A percentile compares a stretch with the other conserved stretches of the same genome.
These are phyloP conservation scores for Mormyrops boulengeri DNA, from an alignment of 2,797 vertebrate species.

Conservation along the genomic window DNA sequence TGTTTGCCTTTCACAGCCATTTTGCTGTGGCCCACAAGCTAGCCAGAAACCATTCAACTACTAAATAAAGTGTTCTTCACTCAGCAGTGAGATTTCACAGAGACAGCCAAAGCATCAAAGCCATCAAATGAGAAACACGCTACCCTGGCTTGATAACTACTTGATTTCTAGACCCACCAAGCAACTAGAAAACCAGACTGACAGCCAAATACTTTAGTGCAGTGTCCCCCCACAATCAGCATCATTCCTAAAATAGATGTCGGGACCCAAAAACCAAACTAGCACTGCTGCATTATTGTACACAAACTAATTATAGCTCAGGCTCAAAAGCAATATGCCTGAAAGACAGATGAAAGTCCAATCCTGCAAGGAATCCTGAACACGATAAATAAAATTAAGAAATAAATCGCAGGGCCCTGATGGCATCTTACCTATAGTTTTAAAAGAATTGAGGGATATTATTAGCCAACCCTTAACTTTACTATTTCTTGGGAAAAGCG, in stretches of 20 bases:
- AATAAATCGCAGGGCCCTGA: too few relatives aligned
- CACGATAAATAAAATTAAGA: too few relatives aligned
- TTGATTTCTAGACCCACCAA: background rate
- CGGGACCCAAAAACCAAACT: background rate
- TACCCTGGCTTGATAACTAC: background rate
- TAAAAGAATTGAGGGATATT: too few relatives aligned
- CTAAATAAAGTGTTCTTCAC: background rate
- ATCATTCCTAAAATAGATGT: background rate
- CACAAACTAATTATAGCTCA: background rate
- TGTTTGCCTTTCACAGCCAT: background rate
- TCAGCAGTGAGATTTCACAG: background rate
- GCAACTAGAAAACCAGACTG: background rate
- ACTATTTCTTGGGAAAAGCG: background rate
- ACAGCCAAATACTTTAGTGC: background rate
- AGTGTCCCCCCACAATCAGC: background rate
- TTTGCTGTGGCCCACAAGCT: background rate
- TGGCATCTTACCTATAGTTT: too few relatives aligned
- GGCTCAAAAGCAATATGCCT: background rate
- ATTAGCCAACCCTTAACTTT: too few relatives aligned
- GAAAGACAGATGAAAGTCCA: background rate
- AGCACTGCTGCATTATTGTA: background rate
- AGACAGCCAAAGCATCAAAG: background rate
- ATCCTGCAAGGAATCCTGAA: background rate
- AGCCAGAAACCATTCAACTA: background rate
- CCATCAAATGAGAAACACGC: background rate